Conservation (phyloP, 2,888 invertebrate species). For the Xanthia icteritia region DNA sequence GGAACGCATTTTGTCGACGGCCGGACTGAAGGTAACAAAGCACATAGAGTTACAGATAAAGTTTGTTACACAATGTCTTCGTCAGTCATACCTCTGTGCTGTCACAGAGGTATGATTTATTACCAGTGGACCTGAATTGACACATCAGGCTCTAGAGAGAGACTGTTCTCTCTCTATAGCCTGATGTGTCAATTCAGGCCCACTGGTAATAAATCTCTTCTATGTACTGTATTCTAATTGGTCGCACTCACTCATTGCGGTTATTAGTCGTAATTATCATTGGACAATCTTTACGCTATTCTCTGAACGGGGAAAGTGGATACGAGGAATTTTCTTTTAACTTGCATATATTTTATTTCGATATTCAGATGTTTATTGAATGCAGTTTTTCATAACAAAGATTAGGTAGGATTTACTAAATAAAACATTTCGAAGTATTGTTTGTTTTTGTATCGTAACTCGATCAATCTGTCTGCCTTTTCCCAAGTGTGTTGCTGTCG, state of each 20-base stretch:
- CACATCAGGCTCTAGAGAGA: too few relatives aligned
- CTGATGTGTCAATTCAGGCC: background rate
- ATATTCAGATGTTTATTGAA: background rate
- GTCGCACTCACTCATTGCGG: constrained; percentile 34
- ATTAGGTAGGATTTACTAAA: too few relatives aligned
- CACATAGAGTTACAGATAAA: background rate
- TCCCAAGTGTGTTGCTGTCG: too few relatives aligned
- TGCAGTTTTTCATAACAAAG: background rate
- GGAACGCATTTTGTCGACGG: too few relatives aligned
- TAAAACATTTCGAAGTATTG: background rate
- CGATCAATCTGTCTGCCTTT: too few relatives aligned
- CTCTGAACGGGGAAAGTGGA: constrained; percentile 50
- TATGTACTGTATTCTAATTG: constrained; percentile 12
- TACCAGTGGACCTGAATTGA: too few relatives aligned
- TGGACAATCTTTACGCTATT: constrained; percentile 40
- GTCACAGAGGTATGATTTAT: too few relatives aligned
- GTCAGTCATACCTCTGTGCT: too few relatives aligned
- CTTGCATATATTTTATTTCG: constrained; percentile 17
- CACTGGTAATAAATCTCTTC: background rate
- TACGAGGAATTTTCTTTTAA: constrained; percentile 33
- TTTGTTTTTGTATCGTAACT: background rate
- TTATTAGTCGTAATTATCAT: constrained; percentile 44
- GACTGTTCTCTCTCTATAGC: background rate
- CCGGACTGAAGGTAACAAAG: too few relatives aligned
- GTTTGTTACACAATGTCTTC: background rate